phyloP scores from a whole-genome alignment of 2,888 invertebrate species.

The Melanostoma scalare region DNA sequence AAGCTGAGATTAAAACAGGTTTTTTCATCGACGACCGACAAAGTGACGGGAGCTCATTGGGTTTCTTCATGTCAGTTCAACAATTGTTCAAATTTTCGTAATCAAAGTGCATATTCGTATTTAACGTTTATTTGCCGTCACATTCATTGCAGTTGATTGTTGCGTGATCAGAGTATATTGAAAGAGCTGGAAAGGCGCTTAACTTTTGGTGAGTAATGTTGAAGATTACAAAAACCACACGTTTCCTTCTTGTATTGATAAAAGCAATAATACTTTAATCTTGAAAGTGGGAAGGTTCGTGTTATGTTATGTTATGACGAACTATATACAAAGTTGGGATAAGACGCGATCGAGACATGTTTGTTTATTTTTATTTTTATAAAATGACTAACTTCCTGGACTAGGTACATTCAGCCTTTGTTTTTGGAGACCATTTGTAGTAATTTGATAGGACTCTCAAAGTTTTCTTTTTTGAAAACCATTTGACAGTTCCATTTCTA shows the following conservation, averaged over 20 bases:
- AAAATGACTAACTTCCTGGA: conserved; percentile 36
- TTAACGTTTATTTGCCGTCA: conserved; percentile 1
- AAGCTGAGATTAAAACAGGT: conserved; percentile 24
- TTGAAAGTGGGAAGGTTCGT: no score
- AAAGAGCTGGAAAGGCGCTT: conserved; percentile 13
- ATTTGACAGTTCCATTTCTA: background rate
- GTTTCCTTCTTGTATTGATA: no score
- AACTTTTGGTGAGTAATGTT: conserved; percentile 44
- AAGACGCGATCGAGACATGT: background rate
- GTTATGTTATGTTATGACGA: background rate
- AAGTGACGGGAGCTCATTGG: no score
- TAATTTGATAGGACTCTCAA: background rate
- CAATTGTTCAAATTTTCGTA: background rate
- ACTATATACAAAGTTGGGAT: background rate
- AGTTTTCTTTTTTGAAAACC: background rate
- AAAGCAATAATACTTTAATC: no score
- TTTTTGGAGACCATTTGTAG: no score
- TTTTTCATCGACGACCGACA: background rate
- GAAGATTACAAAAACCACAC: conserved; percentile 9
- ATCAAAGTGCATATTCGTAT: conserved; percentile 1
- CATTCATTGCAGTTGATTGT: conserved; percentile 8
- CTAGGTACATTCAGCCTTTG: background rate
- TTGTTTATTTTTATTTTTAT: conserved; percentile 4
- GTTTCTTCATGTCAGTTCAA: conserved; percentile 6
- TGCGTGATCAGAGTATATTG: conserved; percentile 12